Base-by-base conservation (phyloP, 2,113 vertebrate genomes). In the Eudyptes chrysolophus region DNA sequence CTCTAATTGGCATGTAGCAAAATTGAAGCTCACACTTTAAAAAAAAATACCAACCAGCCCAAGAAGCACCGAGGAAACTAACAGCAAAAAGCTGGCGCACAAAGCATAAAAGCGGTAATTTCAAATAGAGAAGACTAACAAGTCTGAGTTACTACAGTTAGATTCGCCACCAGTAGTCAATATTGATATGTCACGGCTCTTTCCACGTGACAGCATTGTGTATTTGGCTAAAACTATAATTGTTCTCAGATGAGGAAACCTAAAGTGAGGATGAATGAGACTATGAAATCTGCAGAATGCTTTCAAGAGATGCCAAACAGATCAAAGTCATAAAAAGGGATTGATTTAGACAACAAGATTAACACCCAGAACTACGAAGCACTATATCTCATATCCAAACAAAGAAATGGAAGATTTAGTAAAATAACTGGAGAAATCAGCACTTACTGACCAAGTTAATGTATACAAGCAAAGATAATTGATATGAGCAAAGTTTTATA, bases 181-280 rank as follows among this genome's bases (percentile, higher is more conserved):
- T 36, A 61, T 29, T 60, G 68, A 55, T 51, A 52, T 18, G 68
- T 68, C 72, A 69, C 1, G 7, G 65, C 32, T 84, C 80, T 94
- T 92, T 76, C 48, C 30, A 40, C 49, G 44, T 42, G 69, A 82
- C 57, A 92, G 32, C 48, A 64, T 30, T 86, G 55, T 89, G 68
- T 93, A 60, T 87, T 90, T 91, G 65, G 25, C 61, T 91, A 79
- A 92, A 94, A 81, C 69, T 84, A 2, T 89, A 89, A 95, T 95
- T 91, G 87, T 76, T 96, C 74, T 95, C 91, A 94, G 86, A 95
- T 90, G 84, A 95, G 30, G n/a, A 81, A 90, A 86, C 36, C n/a
- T 82, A 69, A 90, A 95, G 57, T 26, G 42, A 90, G 74, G 57
- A 91, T 87, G 58, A 95, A 72, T 46, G 65, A 79, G 78, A 58